Evolutionary conservation across 2,113 vertebrate species (phyloP).

Genomic region (Hippocampus barbouri): DNA sequence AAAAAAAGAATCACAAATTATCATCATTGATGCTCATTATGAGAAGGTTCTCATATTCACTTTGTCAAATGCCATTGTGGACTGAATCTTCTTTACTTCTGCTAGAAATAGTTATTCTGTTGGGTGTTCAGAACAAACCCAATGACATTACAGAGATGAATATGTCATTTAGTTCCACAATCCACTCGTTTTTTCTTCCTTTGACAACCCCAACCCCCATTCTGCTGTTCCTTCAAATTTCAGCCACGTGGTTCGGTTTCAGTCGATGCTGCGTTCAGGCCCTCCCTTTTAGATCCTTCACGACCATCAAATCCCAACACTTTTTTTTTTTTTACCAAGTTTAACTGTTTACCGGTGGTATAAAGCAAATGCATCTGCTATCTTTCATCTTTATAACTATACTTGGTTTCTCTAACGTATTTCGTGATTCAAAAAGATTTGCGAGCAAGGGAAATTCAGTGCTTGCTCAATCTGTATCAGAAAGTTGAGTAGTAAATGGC

Average conservation of each 20-base stretch:
- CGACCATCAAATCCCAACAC: not conserved
- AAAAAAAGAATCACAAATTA: slow-evolving; percentile 5
- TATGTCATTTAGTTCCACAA: not conserved
- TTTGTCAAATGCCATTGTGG: not conserved
- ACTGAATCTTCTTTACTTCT: not conserved
- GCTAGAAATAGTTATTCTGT: not conserved
- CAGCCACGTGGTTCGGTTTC: slow-evolving; percentile 25
- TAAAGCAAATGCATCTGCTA: not conserved
- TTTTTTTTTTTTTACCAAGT: not conserved
- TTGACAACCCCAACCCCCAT: not conserved
- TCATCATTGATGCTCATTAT: not conserved
- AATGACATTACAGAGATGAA: not conserved
- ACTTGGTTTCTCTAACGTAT: not conserved
- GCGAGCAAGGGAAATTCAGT: not conserved
- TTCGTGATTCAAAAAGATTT: not conserved
- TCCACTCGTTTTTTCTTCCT: not conserved
- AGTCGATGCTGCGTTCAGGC: slow-evolving; percentile 30
- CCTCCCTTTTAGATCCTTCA: not conserved
- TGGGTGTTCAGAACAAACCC: not conserved
- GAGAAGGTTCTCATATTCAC: not conserved
- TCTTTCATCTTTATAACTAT: not conserved
- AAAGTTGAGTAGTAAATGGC: rapidly evolving
- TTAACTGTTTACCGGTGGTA: not conserved
- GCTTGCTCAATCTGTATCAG: not conserved
- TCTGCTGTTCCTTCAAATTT: slow-evolving; percentile 2